phyloP scores from a whole-genome alignment of 2,888 invertebrate species.

The Alloplasta piceator region DNA sequence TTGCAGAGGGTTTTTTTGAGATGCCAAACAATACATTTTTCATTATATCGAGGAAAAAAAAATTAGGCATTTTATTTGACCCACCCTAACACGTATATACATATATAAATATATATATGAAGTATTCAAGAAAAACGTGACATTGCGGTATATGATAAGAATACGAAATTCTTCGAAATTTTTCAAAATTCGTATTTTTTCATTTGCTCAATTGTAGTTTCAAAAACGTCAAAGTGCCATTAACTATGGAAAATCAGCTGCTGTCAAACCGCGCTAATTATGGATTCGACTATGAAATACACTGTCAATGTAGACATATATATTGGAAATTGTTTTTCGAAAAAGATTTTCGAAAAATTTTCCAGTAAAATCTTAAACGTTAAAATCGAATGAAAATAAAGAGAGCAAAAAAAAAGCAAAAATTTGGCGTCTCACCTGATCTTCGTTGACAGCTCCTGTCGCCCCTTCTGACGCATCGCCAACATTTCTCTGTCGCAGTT shows the following conservation, averaged over 20 bases:
- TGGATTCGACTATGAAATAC: too few species aligned
- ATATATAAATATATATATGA: neutral
- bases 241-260: too few species aligned
- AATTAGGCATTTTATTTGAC: too few species aligned
- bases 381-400: neutral
- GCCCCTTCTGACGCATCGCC: slow-evolving; percentile 74
- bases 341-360: too few species aligned
- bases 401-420: slow-evolving; percentile 47
- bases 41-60: too few species aligned
- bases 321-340: neutral
- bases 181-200: neutral
- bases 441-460: slow-evolving; percentile 78
- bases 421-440: slow-evolving; percentile 75
- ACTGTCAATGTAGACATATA: neutral
- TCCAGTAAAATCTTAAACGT: too few species aligned
- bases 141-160: too few species aligned
- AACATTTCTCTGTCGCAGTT: slow-evolving; percentile 78
- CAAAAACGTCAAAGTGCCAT: too few species aligned
- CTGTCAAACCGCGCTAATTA: too few species aligned
- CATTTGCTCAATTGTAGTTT: neutral
- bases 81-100: too few species aligned
- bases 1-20: too few species aligned
- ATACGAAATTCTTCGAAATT: neutral
- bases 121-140: neutral
- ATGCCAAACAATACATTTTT: too few species aligned